A percentile compares a stretch with the other conserved stretches of the same genome.
These are phyloP conservation scores for Bhutanitis thaidina DNA, from an alignment of 2,888 invertebrate genomes.

Conservation along the genomic window DNA sequence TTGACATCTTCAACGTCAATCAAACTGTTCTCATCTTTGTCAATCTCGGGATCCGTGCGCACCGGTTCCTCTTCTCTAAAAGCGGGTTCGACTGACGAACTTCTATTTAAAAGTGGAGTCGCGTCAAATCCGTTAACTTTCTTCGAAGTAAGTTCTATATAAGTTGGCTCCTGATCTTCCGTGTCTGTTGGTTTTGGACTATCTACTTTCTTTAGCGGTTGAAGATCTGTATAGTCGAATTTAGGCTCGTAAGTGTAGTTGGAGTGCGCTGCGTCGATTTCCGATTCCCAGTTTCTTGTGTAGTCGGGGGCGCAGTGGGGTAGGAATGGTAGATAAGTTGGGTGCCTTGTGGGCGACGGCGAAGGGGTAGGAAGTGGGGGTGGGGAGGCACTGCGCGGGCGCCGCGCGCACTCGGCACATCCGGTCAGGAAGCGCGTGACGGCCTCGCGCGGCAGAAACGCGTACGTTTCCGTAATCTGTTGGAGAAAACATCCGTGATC, in stretches of 20 bases:
- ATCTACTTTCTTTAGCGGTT: conserved; percentile 64
- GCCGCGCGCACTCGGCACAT: conserved; percentile 94
- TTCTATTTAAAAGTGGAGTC: conserved; percentile 44
- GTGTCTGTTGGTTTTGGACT: conserved; percentile 57
- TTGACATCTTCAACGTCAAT: conserved; percentile 75
- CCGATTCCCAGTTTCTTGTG: conserved; percentile 75
- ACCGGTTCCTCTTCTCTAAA: conserved; percentile 66
- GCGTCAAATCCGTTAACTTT: conserved; percentile 54
- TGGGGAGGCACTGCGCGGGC: conserved; percentile 84
- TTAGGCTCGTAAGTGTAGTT: conserved; percentile 65
- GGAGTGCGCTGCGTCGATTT: conserved; percentile 73
- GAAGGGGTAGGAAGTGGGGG: conserved; percentile 75
- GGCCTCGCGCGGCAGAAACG: conserved; percentile 96
- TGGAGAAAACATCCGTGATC: conserved; percentile 57
- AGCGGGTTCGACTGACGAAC: conserved; percentile 58
- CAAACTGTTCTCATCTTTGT: conserved; percentile 69
- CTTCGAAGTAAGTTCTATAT: conserved; percentile 68
- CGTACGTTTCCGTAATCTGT: conserved; percentile 98
- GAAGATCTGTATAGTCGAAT: conserved; percentile 64
- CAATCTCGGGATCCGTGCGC: conserved; percentile 69
- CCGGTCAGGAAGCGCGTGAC: conserved; percentile 97
- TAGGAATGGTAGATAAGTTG: conserved; percentile 63
- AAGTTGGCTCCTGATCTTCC: conserved; percentile 65
- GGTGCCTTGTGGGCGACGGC: conserved; percentile 69
- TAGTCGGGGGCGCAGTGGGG: conserved; percentile 69